These are phyloP conservation scores for Cataglyphis altisquamis DNA, from an alignment of 2,888 invertebrate genomes.

Conservation along the genomic window DNA sequence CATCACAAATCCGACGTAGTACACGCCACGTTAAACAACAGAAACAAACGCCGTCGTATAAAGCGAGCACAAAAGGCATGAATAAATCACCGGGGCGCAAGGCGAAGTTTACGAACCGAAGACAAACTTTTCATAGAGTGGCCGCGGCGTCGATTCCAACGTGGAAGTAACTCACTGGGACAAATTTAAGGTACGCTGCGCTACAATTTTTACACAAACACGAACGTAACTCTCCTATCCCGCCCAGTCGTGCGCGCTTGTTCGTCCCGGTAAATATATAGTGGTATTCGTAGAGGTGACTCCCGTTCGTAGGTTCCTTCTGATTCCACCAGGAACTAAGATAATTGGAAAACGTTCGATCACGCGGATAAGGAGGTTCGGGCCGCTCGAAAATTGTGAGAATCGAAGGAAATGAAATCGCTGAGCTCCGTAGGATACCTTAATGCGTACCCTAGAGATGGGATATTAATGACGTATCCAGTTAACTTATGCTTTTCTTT, in stretches of 20 bases:
- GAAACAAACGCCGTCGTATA: conserved; percentile 45
- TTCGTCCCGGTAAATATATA: conserved; percentile 40
- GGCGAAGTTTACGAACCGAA: conserved; percentile 40
- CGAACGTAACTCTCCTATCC: conserved; percentile 31
- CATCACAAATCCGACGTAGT: conserved; percentile 42
- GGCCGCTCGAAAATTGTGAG: conserved; percentile 28
- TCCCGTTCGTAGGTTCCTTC: conserved; percentile 26
- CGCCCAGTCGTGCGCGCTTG: background rate
- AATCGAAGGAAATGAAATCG: conserved; percentile 19
- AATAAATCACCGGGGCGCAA: conserved; percentile 45
- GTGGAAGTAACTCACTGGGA: conserved; percentile 44
- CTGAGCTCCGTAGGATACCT: conserved; percentile 13
- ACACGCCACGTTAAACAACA: conserved; percentile 41
- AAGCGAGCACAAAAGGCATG: conserved; percentile 50
- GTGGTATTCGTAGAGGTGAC: conserved; percentile 18
- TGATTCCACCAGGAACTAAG: conserved; percentile 16
- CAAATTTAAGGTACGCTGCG: conserved; percentile 45
- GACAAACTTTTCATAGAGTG: conserved; percentile 50
- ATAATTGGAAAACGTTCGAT: conserved; percentile 54
- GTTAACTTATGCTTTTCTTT: conserved; percentile 15
- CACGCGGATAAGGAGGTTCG: conserved; percentile 19
- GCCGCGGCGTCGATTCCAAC: conserved; percentile 44
- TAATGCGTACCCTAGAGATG: conserved; percentile 14
- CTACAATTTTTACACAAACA: conserved; percentile 45
- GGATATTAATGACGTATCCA: background rate